Base-by-base conservation (phyloP, 2,797 vertebrate species). In the Pterois miles region DNA sequence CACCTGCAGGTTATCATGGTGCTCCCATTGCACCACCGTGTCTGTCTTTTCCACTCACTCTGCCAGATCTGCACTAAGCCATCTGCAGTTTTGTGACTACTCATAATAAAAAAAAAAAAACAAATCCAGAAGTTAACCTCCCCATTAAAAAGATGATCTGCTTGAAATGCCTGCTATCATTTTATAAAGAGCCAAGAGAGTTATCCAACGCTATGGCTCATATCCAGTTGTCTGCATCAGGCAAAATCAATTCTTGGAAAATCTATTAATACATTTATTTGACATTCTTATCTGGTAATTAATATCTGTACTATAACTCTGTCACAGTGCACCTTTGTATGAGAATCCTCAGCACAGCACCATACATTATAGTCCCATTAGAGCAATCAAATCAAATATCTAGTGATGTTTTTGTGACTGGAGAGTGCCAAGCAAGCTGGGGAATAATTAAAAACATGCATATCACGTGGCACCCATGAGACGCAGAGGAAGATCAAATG, bases 371-470 rank as follows among this genome's bases (percentile, higher is more conserved):
- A 84, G 63, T 79, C 65, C 65, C 65, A 63, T 76, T 64, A 79
- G 72, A 88, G 34, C 75, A 60, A 57, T 74, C 59, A 67, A 74
- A 88, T 86, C 56, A 72, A 69, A 80, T 79, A 74, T 81, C 62
- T 57, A 57, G 57, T 76, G 60, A 63, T 78, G 62, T 88, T 80
- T 82, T 76, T 82, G 74, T 57, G 67, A 72, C 71, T 33, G 48
- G 23, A 40, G 40, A 78, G 77, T 76, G 62, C 33, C 40, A 73
- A 79, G 62, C 33, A 65, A 65, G 71, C 43, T 25, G 10, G 63
- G 48, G 69, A 85, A 82, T 92, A 85, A 91, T 94, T 86, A 66
- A 90, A 90, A 87, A 82, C 86, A 87, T 59, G 62, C 80, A 60
- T 78, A 83, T 91, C 84, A 84, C 48, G n/a, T 87, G 65, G 75